Base-by-base conservation (phyloP, 2,888 invertebrate genomes). In the Chesias legatella region DNA sequence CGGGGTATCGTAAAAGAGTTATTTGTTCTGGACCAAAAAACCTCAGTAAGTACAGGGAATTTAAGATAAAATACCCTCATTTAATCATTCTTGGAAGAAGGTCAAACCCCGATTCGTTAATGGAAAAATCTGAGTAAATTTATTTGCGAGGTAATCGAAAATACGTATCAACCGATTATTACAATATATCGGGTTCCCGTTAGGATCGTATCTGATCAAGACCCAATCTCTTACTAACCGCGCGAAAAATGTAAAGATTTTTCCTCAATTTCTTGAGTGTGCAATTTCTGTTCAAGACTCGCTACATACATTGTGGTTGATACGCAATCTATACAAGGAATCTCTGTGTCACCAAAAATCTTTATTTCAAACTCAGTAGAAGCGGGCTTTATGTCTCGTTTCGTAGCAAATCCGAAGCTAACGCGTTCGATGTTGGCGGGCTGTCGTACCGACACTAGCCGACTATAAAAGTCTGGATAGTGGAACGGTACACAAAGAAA, bases 401-500 rank as follows among this genome's bases (percentile, higher is more conserved):
- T 69, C 59, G 61, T 67, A 64, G 70, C 67, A 75, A 78, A 79
- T 78, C 73, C 70, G 60, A 58, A 72, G 74, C 73, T 74, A 76
- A 66, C 68, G 56, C 60, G 48, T 38, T 25, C 58, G 42, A 52
- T 59, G 61, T 60, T 60, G 64, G 60, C 58, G 60, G 49, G 53
- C 43, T 49, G 47, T 46, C 36, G 42, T 38, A 32, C 43, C 47
- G 49, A 56, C 56, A 57, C 56, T 59, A 60, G 60, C 45, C 59
- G 46, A 53, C 55, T 55, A 53, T 56, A 65, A 63, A 67, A 62
- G 53, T 62, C 65, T 63, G 61, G 57, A 58, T 61, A 57, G 53
- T 58, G 51, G 55, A 62, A 60, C 54, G 54, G 61, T 35, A 32
- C 30, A 48, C 43, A 51, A 47, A 43, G 48, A 48, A 47, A 67